Base-by-base conservation (phyloP, 2,797 vertebrate species). In the Discoglossus pictus region DNA sequence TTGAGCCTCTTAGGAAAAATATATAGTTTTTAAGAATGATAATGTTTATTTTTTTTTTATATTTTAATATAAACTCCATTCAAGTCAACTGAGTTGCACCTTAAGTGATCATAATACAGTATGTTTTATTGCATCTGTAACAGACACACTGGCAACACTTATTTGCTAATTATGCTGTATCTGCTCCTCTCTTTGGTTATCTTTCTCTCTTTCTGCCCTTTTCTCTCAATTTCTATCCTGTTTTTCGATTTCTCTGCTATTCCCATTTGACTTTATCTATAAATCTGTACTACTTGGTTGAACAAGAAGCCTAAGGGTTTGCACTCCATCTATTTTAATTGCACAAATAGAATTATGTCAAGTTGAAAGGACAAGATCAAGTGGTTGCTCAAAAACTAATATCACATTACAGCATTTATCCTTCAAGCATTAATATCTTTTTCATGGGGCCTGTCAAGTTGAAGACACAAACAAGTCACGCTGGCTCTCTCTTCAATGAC, bases 401-500 rank as follows among this genome's bases (percentile, higher is more conserved):
- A 76, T 74, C 65, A 46, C 6, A 16, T 81, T 83, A 79, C 78
- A 68, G 50, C 7, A 76, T 79, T 78, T 71, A 73, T 76, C 65
- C 75, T 70, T 50, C 43, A 60, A 64, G 69, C 10, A 55, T 76
- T 78, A 55, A 13, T 80, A 74, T 67, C 47, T 77, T 73, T 42
- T 69, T 39, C 58, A 80, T 77, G 70, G 3, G 72, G 42, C 47
- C 72, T 38, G 61, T 75, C 83, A 64, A 54, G 73, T 62, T 70
- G 79, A 73, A 83, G 68, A 56, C 69, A 35, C 72, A 73, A 76
- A 69, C 77, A 73, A 69, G 64, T 68, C 69, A 54, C 65, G 74
- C 64, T 76, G 78, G 70, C 24, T 61, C 76, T 82, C 79, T 80
- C 74, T 80, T 69, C 54, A 18, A 11, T 79, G 77, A 85, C 68